Base-by-base conservation (phyloP, 53 echinoderm and acorn worm genomes). In the Zoroaster sp. region DNA sequence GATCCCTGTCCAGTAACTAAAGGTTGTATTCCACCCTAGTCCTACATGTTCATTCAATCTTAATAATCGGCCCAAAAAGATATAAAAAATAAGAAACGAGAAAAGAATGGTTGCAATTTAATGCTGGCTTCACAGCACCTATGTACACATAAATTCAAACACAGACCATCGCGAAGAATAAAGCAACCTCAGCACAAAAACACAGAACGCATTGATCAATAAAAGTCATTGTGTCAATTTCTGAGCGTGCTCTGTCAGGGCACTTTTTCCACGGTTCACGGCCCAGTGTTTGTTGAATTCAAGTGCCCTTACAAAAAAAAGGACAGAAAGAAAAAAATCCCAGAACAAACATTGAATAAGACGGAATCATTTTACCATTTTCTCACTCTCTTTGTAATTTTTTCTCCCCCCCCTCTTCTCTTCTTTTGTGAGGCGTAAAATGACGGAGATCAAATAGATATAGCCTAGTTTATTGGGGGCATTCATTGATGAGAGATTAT, bases 141-240 rank as follows among this genome's bases (percentile, higher is more conserved):
- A 82, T 66, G 82, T 68, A 82, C 82, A 66, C 35, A 78, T 25
- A 44, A 59, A 21, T 25, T 25, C 63, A 37, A 59, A 78, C 52
- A 17, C 39, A 78, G 40, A 46, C 13, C 21, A 47, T 28, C 31
- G 59, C 52, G 77, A 51, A 13, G 45, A 44, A 6, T 2, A 25
- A 44, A 55, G 10, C 6, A 3, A 20, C 32, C 5, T 4, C 5
- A 8, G 34, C 3, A 33, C 40, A 63, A 53, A 67, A 82, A 15
- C 13, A 41, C 68, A 10, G 66, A 14, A 21, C 41, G 39, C 40
- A 37, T 66, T 14, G 66, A 67, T 82, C 82, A 82, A 82, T 82
- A 82, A 66, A 82, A 82, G 82, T 82, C 82, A 82, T 82, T 82
- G 82, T 82, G 68, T 43, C 66, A 23, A 66, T 68, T 82, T 82